Evolutionary conservation across 1,140 invertebrate genomes (phyloP), one percentile per base, ranked within the genome.

Genomic region (Aphis gossypii): DNA sequence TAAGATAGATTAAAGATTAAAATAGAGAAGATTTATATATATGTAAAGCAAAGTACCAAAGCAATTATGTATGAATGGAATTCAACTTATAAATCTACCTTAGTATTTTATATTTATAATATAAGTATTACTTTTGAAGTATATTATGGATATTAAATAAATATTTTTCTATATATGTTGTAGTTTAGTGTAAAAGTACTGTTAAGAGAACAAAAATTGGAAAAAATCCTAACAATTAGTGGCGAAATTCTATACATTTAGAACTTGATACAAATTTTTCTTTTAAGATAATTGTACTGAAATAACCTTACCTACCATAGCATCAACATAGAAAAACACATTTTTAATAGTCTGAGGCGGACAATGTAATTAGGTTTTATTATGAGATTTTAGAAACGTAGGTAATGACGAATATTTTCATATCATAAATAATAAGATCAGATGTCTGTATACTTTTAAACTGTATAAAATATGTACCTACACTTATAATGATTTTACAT

Each of bases 1-100:
- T 94, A 94, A 76, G 46, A 82, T 90, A 94, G 83, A 48, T 25
- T 46, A 30, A 4, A 9, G 9, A 60, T 60, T 60, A n/a, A 76
- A 76, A 6, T 68, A 68, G 0, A n/a, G 30, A 18, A 68, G 4
- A 68, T 68, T n/a, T 4, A 68, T 5, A n/a, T 68, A 20, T 48
- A 46, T 86, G 11, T 18, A 46, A 48, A 48, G 18, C 14, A n/a
- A 68, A 68, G 46, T 86, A 86, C 38, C 30, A 84, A 44, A 20
- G 2, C 2, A 82, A 38, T 82, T 21, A 76, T 76, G 35, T n/a
- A 76, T 82, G 20, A 23, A 82, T 83, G 35, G 38, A 83, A 83
- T 38, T 20, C 18, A 83, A 38, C 2, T 38, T 83, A 83, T 83
- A 38, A 38, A 83, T 83, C 18, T 83, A 83, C n/a, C 2, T 83